Conservation (phyloP, 2,888 invertebrate genomes). For the Pterostichus niger region DNA sequence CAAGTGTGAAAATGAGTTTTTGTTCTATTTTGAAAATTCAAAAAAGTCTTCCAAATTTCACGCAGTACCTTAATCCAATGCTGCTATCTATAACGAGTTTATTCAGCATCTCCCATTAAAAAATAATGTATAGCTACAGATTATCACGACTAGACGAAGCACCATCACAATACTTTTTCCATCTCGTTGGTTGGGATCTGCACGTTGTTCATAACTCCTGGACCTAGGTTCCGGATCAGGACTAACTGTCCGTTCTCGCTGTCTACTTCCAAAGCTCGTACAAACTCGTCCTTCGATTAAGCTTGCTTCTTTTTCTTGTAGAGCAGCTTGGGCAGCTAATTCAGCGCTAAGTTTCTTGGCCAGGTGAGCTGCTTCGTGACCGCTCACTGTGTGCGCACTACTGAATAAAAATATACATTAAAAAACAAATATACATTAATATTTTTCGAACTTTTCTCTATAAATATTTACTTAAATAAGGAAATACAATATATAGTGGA, state of each 20-base stretch:
- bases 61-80: no score
- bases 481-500: no score
- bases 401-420: slow-evolving; percentile 73
- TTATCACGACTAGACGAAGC: slow-evolving; percentile 39
- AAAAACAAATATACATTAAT: background rate
- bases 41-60: no score
- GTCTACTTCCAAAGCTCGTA: slow-evolving; percentile 67
- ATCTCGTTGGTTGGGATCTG: slow-evolving; percentile 20
- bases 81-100: no score
- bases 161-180: slow-evolving; percentile 35
- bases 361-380: slow-evolving; percentile 88
- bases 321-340: slow-evolving; percentile 77
- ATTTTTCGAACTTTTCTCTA: no score
- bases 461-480: no score
- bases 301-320: slow-evolving; percentile 65
- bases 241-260: slow-evolving; percentile 75
- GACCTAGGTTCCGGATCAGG: slow-evolving; percentile 82
- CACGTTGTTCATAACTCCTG: slow-evolving; percentile 84
- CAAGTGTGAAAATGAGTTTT: no score
- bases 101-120: no score
- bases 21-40: no score
- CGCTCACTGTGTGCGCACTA: slow-evolving; percentile 87
- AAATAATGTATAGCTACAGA: slow-evolving; percentile 14
- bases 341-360: slow-evolving; percentile 86
- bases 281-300: slow-evolving; percentile 25